A percentile compares a stretch with the other conserved stretches of the same genome.
These are phyloP conservation scores for Antedon mediterranea DNA, from an alignment of 53 echinoderm and acorn worm species.

Conservation along the genomic window DNA sequence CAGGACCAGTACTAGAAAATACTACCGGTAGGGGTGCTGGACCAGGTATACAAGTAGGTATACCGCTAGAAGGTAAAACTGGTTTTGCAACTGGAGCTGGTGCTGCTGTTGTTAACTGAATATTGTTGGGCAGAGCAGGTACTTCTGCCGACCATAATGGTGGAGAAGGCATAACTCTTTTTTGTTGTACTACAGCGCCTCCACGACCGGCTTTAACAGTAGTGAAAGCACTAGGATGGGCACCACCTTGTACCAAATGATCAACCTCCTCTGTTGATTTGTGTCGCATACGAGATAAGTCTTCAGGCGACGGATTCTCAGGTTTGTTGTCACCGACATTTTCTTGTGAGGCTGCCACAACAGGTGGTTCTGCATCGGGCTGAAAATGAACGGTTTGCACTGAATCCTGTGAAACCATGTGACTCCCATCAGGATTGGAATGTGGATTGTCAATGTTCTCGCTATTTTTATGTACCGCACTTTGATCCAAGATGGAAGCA, in stretches of 20 bases:
- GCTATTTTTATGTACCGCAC: not conserved
- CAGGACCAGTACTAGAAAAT: not conserved
- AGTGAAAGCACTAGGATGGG: constrained; percentile 60
- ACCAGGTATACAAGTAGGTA: not conserved
- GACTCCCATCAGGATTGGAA: not conserved
- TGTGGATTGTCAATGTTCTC: not conserved
- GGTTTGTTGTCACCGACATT: not conserved
- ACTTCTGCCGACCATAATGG: constrained; percentile 87
- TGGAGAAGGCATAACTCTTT: constrained; percentile 74
- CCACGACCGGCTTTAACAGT: constrained; percentile 26
- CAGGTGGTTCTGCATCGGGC: not conserved
- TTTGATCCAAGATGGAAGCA: not conserved
- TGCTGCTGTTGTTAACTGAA: constrained; percentile 65
- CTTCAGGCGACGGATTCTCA: not conserved
- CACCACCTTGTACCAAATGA: not conserved
- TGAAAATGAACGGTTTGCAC: not conserved
- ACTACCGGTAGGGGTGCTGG: constrained; percentile 23
- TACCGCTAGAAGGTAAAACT: not conserved
- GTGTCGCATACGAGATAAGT: not conserved
- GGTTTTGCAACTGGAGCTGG: constrained; percentile 22
- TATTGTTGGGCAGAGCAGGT: constrained; percentile 68
- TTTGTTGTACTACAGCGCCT: constrained; percentile 11
- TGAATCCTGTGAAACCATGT: not conserved
- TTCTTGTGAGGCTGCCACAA: not conserved
- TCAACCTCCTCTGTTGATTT: not conserved